A percentile compares a stretch with the other conserved stretches of the same genome.
Conservation (phyloP, 2,888 invertebrate genomes). For the Drosophila birchii region DNA sequence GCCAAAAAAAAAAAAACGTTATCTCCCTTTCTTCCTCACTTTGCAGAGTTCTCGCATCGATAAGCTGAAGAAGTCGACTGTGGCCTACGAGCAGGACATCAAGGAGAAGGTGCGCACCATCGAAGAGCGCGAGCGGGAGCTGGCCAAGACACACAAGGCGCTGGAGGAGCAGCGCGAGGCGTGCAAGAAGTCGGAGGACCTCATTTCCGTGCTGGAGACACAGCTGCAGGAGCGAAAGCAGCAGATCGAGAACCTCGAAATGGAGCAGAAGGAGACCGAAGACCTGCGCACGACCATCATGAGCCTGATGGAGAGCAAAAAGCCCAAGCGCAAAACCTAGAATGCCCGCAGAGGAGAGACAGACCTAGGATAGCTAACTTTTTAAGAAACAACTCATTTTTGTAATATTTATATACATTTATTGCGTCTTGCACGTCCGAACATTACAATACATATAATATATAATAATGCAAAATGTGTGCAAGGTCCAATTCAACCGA, state of each 20-base stretch:
- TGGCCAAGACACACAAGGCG: constrained; percentile 78
- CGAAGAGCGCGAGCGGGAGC: constrained; percentile 82
- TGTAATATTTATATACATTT: constrained; percentile 61
- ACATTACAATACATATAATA: constrained; percentile 14
- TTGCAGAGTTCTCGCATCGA: constrained; percentile 78
- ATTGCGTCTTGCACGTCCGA: constrained; percentile 58
- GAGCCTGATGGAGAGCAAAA: constrained; percentile 84
- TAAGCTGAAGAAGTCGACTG: constrained; percentile 82
- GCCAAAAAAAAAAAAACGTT: too few relatives aligned
- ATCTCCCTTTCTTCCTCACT: too few relatives aligned
- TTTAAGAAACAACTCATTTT: not conserved
- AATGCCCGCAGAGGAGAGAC: not conserved
- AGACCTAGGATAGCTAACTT: constrained; percentile 7
- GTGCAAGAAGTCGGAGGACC: constrained; percentile 82
- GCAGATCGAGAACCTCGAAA: constrained; percentile 80
- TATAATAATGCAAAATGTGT: constrained; percentile 37
- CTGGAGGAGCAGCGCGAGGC: constrained; percentile 83
- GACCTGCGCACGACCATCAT: constrained; percentile 84
- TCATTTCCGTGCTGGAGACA: constrained; percentile 81
- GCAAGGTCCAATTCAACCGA: constrained; percentile 60
- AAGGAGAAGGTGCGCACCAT: constrained; percentile 80
- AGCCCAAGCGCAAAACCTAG: constrained; percentile 80
- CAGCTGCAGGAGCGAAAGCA: constrained; percentile 84
- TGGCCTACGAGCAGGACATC: constrained; percentile 80
- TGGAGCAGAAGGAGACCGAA: constrained; percentile 83